These are phyloP conservation scores for Struthio camelus DNA, from an alignment of 2,113 vertebrate genomes.

Conservation along the genomic window DNA sequence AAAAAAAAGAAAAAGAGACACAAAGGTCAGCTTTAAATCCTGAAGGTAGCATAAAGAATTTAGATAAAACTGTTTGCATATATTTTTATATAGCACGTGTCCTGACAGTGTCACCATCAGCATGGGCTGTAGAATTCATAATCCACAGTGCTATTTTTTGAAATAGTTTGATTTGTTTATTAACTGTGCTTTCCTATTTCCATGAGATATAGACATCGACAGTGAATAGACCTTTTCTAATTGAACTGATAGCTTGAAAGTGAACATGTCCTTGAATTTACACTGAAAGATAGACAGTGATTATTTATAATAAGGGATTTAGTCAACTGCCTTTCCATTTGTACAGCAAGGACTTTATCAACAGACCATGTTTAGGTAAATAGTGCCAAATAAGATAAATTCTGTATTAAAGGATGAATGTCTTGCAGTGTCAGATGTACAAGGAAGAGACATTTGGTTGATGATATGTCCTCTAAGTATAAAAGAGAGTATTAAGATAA, in stretches of 20 bases:
- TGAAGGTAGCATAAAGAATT: not conserved
- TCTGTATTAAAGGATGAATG: conserved; percentile 58
- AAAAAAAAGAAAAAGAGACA: not conserved
- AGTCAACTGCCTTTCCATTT: conserved; percentile 65
- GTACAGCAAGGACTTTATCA: conserved; percentile 70
- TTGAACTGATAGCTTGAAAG: conserved; percentile 75
- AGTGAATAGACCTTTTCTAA: conserved; percentile 74
- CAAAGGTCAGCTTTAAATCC: conserved; percentile 52
- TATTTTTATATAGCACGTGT: conserved; percentile 12
- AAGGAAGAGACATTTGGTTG: conserved; percentile 32
- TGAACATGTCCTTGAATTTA: conserved; percentile 74
- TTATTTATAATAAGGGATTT: conserved; percentile 74
- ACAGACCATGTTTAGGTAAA: conserved; percentile 68
- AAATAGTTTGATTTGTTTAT: conserved; percentile 71
- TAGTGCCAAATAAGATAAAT: conserved; percentile 71
- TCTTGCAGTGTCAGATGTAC: conserved; percentile 36
- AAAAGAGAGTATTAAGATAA: conserved; percentile 68
- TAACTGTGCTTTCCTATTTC: conserved; percentile 62
- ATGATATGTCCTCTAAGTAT: conserved; percentile 40
- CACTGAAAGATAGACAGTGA: conserved; percentile 68
- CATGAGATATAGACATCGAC: conserved; percentile 65
- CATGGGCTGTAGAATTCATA: conserved; percentile 10
- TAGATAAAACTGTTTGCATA: not conserved
- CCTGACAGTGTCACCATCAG: conserved; percentile 27
- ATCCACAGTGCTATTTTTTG: conserved; percentile 38